Evolutionary conservation across 2,797 vertebrate species (phyloP).

Genomic region (Pipistrellus pygmaeus): DNA sequence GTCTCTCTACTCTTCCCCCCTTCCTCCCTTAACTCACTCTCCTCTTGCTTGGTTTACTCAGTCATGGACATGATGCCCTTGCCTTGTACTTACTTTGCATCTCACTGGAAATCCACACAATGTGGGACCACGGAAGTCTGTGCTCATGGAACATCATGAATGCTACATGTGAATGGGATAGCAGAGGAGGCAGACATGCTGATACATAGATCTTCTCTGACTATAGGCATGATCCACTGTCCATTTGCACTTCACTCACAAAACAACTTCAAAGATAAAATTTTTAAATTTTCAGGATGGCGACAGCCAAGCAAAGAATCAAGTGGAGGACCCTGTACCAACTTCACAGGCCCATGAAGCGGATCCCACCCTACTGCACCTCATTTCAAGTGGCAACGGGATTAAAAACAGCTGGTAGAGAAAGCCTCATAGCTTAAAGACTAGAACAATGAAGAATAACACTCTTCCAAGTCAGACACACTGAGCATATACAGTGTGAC

Average conservation of each 20-base stretch:
- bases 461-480: not conserved
- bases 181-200: fast-evolving
- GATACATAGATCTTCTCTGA: fast-evolving
- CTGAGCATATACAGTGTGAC: not conserved
- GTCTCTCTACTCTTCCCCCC: not conserved
- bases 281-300: not conserved
- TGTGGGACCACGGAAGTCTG: not conserved
- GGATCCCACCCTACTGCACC: not conserved
- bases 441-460: not conserved
- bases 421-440: not conserved
- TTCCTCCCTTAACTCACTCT: not conserved
- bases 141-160: not conserved
- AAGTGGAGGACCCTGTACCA: not conserved
- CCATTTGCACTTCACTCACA: not conserved
- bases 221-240: not conserved
- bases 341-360: not conserved
- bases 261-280: not conserved
- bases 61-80: not conserved
- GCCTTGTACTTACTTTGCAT: not conserved
- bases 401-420: not conserved
- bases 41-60: not conserved
- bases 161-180: fast-evolving
- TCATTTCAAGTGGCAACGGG: not conserved
- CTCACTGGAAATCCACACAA: fast-evolving
- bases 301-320: not conserved